Base-by-base conservation (phyloP, 2,888 invertebrate genomes). In the Omphaloscelis lunosa region DNA sequence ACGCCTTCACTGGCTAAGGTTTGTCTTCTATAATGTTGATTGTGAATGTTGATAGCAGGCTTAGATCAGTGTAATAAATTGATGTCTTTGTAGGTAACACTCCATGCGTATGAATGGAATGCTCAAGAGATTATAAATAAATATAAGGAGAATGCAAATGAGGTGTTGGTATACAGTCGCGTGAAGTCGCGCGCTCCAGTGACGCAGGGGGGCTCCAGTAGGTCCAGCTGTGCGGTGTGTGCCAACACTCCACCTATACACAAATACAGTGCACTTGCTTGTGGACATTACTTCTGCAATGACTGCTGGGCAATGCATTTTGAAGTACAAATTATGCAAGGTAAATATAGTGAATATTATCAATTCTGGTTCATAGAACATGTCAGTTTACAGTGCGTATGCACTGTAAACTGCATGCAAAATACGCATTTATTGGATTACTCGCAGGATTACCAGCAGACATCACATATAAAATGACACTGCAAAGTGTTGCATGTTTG, bases 271-370 rank as follows among this genome's bases (percentile, higher is more conserved):
- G 98, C 98, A 75, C 97, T 99, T 82, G 97, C 98, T 27, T 99
- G 99, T 96, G 98, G 98, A 39, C 99, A 99, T 96, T 97, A 97
- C 83, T 99, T 99, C 95, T 99, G 99, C 95, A 98, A 98, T 94
- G 98, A 99, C 86, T 99, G 99, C 95, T 99, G 99, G 99, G 98
- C 98, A 81, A 98, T 98, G 97, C 99, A 99, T 97, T 99, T 99
- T 95, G 99, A 99, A 97, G 98, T 99, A 91, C 99, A 99, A 97
- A 99, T 99, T 89, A 98, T 97, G 95, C 98, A 99, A 96, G 99
- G 99, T 95, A 97, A 97, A 75, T 71, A 45, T 53, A 58, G 23
- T 11, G 23, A 51, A 39, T 20, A n/a, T 17, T 34, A 39, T 27
- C 0, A 9, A 53, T 68, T 56, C 17, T 68, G 17, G n/a, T 34